These are phyloP conservation scores for Falco peregrinus DNA, from an alignment of 2,797 vertebrate species.

Conservation along the genomic window DNA sequence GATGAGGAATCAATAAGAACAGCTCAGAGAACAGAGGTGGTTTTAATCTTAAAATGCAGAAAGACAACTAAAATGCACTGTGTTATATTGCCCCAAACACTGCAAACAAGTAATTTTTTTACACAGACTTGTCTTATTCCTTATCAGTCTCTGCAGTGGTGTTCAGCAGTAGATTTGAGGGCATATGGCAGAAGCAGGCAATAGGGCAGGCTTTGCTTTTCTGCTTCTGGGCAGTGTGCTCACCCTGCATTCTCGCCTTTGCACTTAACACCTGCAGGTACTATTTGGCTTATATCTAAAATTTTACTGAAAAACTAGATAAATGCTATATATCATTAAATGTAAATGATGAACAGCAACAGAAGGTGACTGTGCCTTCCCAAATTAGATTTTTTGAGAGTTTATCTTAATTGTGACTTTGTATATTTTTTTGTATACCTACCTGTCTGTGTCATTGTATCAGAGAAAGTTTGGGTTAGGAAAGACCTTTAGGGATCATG, in stretches of 20 bases:
- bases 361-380: neutral
- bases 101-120: neutral
- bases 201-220: neutral
- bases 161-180: neutral
- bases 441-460: neutral
- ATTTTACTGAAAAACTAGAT: neutral
- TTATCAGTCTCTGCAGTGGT: neutral
- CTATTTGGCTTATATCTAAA: neutral
- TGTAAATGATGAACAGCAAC: neutral
- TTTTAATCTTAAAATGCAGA: neutral
- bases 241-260: fast-evolving
- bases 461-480: neutral
- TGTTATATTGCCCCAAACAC: neutral
- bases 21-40: neutral
- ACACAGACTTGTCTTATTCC: neutral
- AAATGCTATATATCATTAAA: neutral
- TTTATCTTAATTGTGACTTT: neutral
- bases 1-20: neutral
- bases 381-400: neutral
- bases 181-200: neutral
- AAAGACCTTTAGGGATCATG: neutral
- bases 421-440: neutral
- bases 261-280: neutral
- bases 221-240: neutral
- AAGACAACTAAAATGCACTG: neutral